A percentile compares a stretch with the other conserved stretches of the same genome.
These are phyloP conservation scores for Micrasema minimum DNA, from an alignment of 1,140 invertebrate genomes.

Conservation along the genomic window DNA sequence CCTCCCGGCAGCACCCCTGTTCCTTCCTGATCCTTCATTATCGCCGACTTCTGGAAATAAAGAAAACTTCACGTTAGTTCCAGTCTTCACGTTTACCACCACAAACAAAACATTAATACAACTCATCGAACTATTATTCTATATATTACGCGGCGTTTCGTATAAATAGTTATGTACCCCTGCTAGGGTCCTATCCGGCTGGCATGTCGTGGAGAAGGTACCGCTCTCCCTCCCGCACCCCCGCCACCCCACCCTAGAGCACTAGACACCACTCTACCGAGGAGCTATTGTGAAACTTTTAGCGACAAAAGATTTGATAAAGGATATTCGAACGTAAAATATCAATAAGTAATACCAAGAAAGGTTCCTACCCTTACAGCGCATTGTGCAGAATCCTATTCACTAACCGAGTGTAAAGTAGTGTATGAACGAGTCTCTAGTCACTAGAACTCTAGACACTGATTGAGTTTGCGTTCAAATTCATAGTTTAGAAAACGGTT, in stretches of 20 bases:
- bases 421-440: too few relatives aligned
- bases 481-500: too few relatives aligned
- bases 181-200: too few relatives aligned
- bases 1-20: conserved; percentile 54
- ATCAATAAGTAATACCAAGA: not conserved
- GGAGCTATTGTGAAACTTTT: not conserved
- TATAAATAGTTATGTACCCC: too few relatives aligned
- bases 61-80: not conserved
- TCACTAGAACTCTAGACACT: too few relatives aligned
- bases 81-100: not conserved
- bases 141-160: too few relatives aligned
- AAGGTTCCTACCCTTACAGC: not conserved
- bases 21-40: conserved; percentile 57
- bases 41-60: conserved; percentile 49
- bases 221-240: too few relatives aligned
- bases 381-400: conserved; percentile 3
- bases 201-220: too few relatives aligned
- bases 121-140: too few relatives aligned
- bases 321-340: not conserved
- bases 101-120: not conserved
- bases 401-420: not conserved
- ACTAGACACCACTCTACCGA: too few relatives aligned
- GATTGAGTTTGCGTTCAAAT: too few relatives aligned
- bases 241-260: too few relatives aligned
- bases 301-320: conserved; percentile 8